These are phyloP conservation scores for Mus caroli DNA, from an alignment of 2,797 vertebrate species.

Conservation along the genomic window DNA sequence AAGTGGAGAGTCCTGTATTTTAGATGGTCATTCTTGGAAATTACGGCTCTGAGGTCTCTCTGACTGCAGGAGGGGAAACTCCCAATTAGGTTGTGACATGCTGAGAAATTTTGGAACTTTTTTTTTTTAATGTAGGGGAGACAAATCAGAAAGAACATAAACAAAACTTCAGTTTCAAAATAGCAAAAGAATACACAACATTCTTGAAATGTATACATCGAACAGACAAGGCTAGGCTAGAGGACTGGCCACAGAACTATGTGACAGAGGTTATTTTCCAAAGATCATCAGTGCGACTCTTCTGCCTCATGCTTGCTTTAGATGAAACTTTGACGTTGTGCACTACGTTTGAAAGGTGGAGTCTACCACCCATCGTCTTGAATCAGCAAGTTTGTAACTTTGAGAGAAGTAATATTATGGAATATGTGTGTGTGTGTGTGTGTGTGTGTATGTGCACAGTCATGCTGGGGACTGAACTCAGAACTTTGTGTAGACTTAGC, in stretches of 20 bases:
- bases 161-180: constrained; percentile 67
- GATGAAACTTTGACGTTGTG: background rate
- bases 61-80: constrained; percentile 49
- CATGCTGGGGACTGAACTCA: background rate
- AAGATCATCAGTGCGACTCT: background rate
- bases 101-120: constrained; percentile 64
- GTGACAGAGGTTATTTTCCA: background rate
- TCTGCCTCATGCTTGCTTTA: background rate
- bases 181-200: constrained; percentile 47
- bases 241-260: background rate
- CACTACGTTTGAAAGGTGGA: background rate
- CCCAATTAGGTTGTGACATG: constrained; percentile 66
- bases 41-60: constrained; percentile 65
- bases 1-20: constrained; percentile 64
- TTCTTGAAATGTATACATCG: constrained; percentile 33
- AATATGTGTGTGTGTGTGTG: background rate
- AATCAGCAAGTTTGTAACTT: constrained; percentile 30
- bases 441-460: too few species aligned
- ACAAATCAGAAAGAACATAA: constrained; percentile 56
- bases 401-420: background rate
- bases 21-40: constrained; percentile 77
- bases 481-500: background rate
- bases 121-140: constrained; percentile 65
- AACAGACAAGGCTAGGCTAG: background rate
- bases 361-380: background rate